Percentiles rank a stretch among this genome's conserved stretches.
phyloP scores from a whole-genome alignment of 1,140 invertebrate species.

The Drosophila grimshawi region DNA sequence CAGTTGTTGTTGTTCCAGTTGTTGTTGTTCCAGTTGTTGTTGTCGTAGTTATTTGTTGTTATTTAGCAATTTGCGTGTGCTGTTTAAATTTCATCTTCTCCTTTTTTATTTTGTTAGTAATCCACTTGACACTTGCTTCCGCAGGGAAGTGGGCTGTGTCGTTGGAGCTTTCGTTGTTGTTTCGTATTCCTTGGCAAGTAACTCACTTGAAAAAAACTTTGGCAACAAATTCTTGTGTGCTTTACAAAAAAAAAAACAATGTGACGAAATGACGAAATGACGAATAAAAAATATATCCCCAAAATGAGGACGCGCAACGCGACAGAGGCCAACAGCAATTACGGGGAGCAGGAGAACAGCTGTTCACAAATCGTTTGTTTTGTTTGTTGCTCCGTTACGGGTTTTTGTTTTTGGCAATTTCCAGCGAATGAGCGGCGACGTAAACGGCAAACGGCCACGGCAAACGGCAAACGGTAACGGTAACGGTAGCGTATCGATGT shows the following conservation, averaged over 20 bases:
- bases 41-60: slow-evolving; percentile 12
- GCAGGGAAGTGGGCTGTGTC: background rate
- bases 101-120: slow-evolving; percentile 4
- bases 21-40: slow-evolving; percentile 5
- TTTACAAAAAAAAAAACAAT: slow-evolving; percentile 39
- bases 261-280: background rate
- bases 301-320: slow-evolving; percentile 9
- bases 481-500: slow-evolving; percentile 14
- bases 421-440: slow-evolving; percentile 7
- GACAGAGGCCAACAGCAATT: slow-evolving; percentile 1
- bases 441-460: background rate
- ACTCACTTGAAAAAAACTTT: slow-evolving; percentile 52
- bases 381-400: background rate
- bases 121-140: slow-evolving; percentile 31
- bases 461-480: background rate
- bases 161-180: slow-evolving; percentile 15
- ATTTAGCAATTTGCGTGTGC: slow-evolving; percentile 13
- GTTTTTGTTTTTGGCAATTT: slow-evolving; percentile 28
- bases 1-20: slow-evolving; percentile 23
- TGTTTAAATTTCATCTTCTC: slow-evolving; percentile 35
- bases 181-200: slow-evolving; percentile 41
- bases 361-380: slow-evolving; percentile 22
- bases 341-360: slow-evolving; percentile 6
- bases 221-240: slow-evolving; percentile 43
- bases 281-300: background rate